Conservation (phyloP, 2,797 vertebrate genomes). For the Ctenochaetus hawaiiensis region DNA sequence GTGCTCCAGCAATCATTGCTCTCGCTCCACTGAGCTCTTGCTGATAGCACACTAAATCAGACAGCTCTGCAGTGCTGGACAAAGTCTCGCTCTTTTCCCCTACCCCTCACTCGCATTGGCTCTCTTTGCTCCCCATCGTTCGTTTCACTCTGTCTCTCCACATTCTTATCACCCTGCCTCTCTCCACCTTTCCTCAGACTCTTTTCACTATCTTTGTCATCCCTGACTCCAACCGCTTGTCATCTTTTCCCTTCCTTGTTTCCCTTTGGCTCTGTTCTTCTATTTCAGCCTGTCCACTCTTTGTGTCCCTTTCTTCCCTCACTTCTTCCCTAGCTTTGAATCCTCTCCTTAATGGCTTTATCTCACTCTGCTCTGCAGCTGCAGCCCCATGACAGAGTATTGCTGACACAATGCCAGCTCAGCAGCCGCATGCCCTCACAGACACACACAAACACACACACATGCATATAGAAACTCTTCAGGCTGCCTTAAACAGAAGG, state of each 20-base stretch:
- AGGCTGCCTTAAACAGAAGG: neutral
- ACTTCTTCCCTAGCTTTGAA: neutral
- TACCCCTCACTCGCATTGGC: slow-evolving; percentile 17
- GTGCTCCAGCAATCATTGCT: slow-evolving; percentile 65
- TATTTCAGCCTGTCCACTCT: neutral
- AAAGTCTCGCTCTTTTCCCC: slow-evolving; percentile 46
- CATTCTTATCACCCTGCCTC: slow-evolving; percentile 29
- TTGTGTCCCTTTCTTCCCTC: slow-evolving; percentile 9
- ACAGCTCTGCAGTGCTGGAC: slow-evolving; percentile 75
- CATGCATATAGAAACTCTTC: slow-evolving; percentile 13
- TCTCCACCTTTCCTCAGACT: slow-evolving; percentile 20
- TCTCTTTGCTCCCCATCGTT: slow-evolving; percentile 20
- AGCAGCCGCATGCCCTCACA: slow-evolving; percentile 64
- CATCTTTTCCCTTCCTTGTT: neutral
- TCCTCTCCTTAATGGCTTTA: slow-evolving; percentile 28
- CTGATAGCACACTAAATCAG: slow-evolving; percentile 79
- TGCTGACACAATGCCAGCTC: slow-evolving; percentile 81
- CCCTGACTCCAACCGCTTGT: slow-evolving; percentile 9
- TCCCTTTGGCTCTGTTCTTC: neutral
- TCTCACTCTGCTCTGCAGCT: slow-evolving; percentile 59
- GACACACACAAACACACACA: slow-evolving; percentile 20
- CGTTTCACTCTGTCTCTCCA: slow-evolving; percentile 34
- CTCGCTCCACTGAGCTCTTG: slow-evolving; percentile 72
- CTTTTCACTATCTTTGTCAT: slow-evolving; percentile 20
- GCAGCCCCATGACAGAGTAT: slow-evolving; percentile 54